A percentile compares a stretch with the other conserved stretches of the same genome.
These are phyloP conservation scores for Dendrolimus punctatus DNA, from an alignment of 1,140 invertebrate genomes.

Conservation along the genomic window DNA sequence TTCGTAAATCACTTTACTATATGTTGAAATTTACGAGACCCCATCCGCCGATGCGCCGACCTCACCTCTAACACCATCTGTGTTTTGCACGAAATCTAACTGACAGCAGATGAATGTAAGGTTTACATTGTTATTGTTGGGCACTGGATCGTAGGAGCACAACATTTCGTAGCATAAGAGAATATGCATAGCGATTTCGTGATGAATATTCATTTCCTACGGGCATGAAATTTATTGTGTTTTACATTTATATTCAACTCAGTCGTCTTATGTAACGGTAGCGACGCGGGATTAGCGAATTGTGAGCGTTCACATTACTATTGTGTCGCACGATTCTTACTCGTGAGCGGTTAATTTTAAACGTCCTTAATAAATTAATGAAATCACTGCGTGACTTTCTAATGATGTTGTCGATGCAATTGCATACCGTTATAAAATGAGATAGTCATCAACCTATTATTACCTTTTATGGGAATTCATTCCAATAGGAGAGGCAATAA, in stretches of 20 bases:
- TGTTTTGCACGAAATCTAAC: conserved; percentile 39
- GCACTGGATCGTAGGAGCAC: conserved; percentile 35
- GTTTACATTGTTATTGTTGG: conserved; percentile 36
- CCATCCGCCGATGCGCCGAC: conserved; percentile 37
- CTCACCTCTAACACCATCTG: conserved; percentile 26
- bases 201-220: conserved; percentile 73
- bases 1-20: conserved; percentile 73
- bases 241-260: conserved; percentile 72
- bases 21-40: conserved; percentile 71
- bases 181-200: conserved; percentile 72
- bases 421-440: conserved; percentile 23
- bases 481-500: too few relatives aligned
- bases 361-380: conserved; percentile 40
- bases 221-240: conserved; percentile 72
- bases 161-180: conserved; percentile 62
- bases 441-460: background rate
- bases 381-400: conserved; percentile 34
- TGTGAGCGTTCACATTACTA: conserved; percentile 56
- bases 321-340: conserved; percentile 32
- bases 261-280: conserved; percentile 70
- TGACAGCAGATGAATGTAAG: conserved; percentile 33
- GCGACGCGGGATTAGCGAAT: conserved; percentile 66
- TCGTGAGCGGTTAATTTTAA: conserved; percentile 41
- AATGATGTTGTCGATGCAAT: conserved; percentile 21
- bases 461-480: too few relatives aligned